Evolutionary conservation across 2,888 invertebrate genomes (phyloP).

Genomic region (Tiliacea aurago): DNA sequence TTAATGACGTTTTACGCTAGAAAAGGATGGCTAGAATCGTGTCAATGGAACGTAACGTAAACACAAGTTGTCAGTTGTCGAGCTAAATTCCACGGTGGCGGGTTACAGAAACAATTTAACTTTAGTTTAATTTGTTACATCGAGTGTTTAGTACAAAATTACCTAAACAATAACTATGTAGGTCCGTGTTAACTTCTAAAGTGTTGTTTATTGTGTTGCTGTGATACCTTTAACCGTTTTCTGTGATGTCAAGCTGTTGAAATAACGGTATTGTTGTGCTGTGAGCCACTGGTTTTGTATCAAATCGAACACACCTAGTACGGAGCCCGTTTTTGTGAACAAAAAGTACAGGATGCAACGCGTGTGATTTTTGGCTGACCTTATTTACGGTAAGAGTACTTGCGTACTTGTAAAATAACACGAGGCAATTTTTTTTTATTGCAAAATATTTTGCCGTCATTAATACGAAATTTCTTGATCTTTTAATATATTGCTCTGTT

Average conservation of each 20-base stretch:
- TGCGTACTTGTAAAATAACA: slow-evolving; percentile 23
- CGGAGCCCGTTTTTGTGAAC: slow-evolving; percentile 75
- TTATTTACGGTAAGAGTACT: slow-evolving; percentile 59
- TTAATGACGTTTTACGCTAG: slow-evolving; percentile 24
- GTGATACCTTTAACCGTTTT: slow-evolving; percentile 60
- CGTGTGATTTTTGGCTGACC: slow-evolving; percentile 75
- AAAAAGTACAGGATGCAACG: slow-evolving; percentile 79
- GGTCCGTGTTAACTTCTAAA: slow-evolving; percentile 44
- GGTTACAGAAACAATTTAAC: slow-evolving; percentile 62
- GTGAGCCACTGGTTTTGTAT: slow-evolving; percentile 71
- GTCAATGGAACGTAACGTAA: slow-evolving; percentile 83
- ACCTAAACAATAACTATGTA: slow-evolving; percentile 62
- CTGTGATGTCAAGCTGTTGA: slow-evolving; percentile 73
- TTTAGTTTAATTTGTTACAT: slow-evolving; percentile 53
- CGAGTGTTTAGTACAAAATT: slow-evolving; percentile 51
- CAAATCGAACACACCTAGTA: slow-evolving; percentile 83
- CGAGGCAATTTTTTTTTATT: slow-evolving; percentile 17
- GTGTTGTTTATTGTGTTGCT: slow-evolving; percentile 58
- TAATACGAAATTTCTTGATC: slow-evolving; percentile 53
- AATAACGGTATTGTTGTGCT: slow-evolving; percentile 81
- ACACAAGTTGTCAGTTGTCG: slow-evolving; percentile 83
- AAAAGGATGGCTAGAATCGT: slow-evolving; percentile 71
- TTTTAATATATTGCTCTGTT: slow-evolving; percentile 30
- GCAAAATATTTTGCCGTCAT: slow-evolving; percentile 33
- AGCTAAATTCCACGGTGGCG: slow-evolving; percentile 79